A percentile compares a stretch with the other conserved stretches of the same genome.
phyloP scores from a whole-genome alignment of 2,888 invertebrate species.

The Melanargia galathea region DNA sequence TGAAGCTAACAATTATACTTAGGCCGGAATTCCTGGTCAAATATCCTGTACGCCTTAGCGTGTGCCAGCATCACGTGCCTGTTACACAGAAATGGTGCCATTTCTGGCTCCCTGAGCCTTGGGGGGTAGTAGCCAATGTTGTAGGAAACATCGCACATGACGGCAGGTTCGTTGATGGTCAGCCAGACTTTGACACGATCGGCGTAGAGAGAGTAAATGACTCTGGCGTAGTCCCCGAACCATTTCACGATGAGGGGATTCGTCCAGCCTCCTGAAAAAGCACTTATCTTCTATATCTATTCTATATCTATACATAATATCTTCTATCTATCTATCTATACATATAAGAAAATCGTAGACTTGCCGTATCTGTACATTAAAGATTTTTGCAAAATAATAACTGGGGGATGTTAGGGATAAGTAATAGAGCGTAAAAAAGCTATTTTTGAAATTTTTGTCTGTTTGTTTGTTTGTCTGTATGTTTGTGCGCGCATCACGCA shows the following conservation, averaged over 20 bases:
- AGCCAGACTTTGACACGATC: conserved; percentile 85
- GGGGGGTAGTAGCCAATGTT: conserved; percentile 50
- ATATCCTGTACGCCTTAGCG: conserved; percentile 82
- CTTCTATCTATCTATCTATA: too few species aligned
- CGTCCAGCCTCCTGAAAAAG: conserved; percentile 80
- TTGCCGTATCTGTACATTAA: too few species aligned
- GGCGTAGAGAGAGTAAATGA: conserved; percentile 79
- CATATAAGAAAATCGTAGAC: too few species aligned
- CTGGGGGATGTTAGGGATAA: too few species aligned
- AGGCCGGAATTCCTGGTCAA: conserved; percentile 75
- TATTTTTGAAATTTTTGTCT: too few species aligned
- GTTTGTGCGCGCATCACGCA: too few species aligned
- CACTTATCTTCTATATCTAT: too few species aligned
- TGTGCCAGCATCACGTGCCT: conserved; percentile 86
- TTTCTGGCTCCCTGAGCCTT: conserved; percentile 56
- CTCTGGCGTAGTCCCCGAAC: conserved; percentile 81
- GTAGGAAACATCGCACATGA: conserved; percentile 63
- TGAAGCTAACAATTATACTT: conserved; percentile 67
- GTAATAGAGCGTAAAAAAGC: too few species aligned
- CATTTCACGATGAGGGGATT: conserved; percentile 83
- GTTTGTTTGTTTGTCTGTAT: too few species aligned
- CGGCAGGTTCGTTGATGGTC: conserved; percentile 86
- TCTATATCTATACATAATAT: too few species aligned
- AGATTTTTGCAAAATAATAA: too few species aligned
- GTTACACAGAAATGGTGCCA: conserved; percentile 81